Percentiles rank a stretch among this genome's conserved stretches.
Evolutionary conservation across 1,140 invertebrate species (phyloP).

Genomic region (Leptopilina clavipes): DNA sequence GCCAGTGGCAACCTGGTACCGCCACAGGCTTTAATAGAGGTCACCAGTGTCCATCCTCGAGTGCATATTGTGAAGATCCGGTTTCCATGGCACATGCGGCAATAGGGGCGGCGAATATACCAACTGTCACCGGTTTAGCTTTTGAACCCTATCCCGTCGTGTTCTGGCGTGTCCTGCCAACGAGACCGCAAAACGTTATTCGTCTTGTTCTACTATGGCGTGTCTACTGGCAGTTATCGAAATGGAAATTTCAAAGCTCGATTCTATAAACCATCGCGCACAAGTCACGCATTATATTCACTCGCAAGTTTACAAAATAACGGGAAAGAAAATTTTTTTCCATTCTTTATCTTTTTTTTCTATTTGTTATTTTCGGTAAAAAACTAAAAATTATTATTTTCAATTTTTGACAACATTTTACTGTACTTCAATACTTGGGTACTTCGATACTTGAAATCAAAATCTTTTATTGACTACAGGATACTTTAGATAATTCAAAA

Average conservation of each 20-base stretch:
- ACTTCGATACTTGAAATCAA: too few species aligned
- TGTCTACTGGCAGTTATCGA: slow-evolving; percentile 53
- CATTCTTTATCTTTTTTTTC: too few species aligned
- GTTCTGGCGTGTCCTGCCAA: slow-evolving; percentile 40
- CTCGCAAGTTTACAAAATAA: too few species aligned
- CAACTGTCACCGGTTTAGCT: slow-evolving; percentile 59
- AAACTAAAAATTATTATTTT: too few species aligned
- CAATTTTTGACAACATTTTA: too few species aligned
- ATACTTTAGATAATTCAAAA: too few species aligned
- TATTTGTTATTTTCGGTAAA: too few species aligned
- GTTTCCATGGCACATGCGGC: slow-evolving; percentile 50
- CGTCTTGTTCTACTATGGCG: slow-evolving; percentile 59
- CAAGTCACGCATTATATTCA: background rate
- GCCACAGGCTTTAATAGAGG: slow-evolving; percentile 57
- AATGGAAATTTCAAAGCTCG: slow-evolving; percentile 52
- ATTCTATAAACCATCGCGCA: slow-evolving; percentile 2
- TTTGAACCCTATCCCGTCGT: slow-evolving; percentile 48
- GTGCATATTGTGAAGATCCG: slow-evolving; percentile 59
- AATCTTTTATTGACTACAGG: too few species aligned
- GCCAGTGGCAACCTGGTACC: slow-evolving; percentile 48
- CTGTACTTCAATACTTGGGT: too few species aligned
- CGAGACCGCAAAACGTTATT: slow-evolving; percentile 59
- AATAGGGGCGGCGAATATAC: slow-evolving; percentile 50
- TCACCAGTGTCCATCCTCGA: slow-evolving; percentile 56
- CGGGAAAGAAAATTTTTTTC: too few species aligned